Base-by-base conservation (phyloP, 2,797 vertebrate genomes). In the Cyprinella venusta region DNA sequence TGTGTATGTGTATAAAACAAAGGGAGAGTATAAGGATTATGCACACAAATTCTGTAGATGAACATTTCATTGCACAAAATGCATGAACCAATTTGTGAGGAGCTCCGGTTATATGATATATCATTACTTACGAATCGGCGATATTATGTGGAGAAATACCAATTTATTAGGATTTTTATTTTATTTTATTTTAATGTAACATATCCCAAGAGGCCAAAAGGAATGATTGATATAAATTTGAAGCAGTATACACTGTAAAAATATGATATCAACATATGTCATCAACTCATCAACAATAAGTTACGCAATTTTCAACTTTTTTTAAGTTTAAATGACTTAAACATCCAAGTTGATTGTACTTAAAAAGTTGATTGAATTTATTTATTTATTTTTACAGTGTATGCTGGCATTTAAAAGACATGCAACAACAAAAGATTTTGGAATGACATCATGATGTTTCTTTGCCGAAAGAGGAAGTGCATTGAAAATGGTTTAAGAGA, bases 31-130 rank as follows among this genome's bases (percentile, higher is more conserved):
- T 83, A 89, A 90, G 79, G 85, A 88, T 91, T 91, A 85, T 94
- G 92, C 92, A 94, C 93, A 94, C 92, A 88, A 90, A 89, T 93
- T 93, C 92, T 95, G 93, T 94, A 94, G 91, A 93, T 92, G 93
- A 93, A 89, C 89, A 91, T 94, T 94, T 93, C 92, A 82, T 89
- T 90, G 91, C 91, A 90, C 90, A 90, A 92, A 30, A 91, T 89
- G 93, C 94, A 95, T 95, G 94, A 94, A 93, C 91, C 90, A 91
- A 93, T 90, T 88, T 85, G 87, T 93, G 90, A 92, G 92, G 92
- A 94, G 90, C 93, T 70, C 24, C 38, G 45, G 52, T 45, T 40
- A 40, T 19, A 38, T 24, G 30, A 63, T 63, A 24, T 76, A 42
- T 40, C 92, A 93, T 91, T 93, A 93, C 93, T 94, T 94, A 90